A percentile compares a stretch with the other conserved stretches of the same genome.
Conservation (phyloP, 2,888 invertebrate species). For the Acrocera orbiculus region DNA sequence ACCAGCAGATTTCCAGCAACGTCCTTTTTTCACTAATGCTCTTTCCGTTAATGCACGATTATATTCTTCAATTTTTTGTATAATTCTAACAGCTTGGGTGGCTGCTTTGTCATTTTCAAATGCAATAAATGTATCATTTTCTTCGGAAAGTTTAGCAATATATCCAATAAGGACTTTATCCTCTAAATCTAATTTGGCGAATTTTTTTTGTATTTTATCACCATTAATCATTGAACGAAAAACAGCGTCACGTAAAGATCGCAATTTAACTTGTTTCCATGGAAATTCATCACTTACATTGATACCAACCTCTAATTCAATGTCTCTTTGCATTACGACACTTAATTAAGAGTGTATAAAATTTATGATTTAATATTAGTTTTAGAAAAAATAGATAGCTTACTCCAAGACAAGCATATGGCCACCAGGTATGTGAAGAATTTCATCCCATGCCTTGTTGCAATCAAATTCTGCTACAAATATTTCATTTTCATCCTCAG, state of each 20-base stretch:
- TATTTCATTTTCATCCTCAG: constrained; percentile 18
- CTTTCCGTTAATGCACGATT: constrained; percentile 34
- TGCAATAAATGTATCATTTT: constrained; percentile 46
- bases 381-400: background rate
- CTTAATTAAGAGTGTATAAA: constrained; percentile 10
- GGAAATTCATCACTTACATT: constrained; percentile 56
- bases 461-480: constrained; percentile 16
- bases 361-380: background rate
- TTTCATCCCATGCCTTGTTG: constrained; percentile 19
- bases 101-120: constrained; percentile 41
- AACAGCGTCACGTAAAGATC: constrained; percentile 42
- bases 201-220: constrained; percentile 12
- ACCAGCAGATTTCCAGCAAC: constrained; percentile 43
- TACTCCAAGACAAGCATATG: constrained; percentile 2
- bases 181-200: constrained; percentile 16
- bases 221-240: constrained; percentile 33
- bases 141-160: constrained; percentile 38
- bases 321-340: constrained; percentile 18
- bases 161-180: constrained; percentile 44
- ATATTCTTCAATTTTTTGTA: constrained; percentile 37
- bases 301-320: constrained; percentile 47
- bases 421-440: constrained; percentile 17
- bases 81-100: constrained; percentile 12
- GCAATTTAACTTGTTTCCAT: constrained; percentile 48
- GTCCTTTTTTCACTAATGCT: constrained; percentile 36